phyloP scores from a whole-genome alignment of 2,888 invertebrate genomes.

The Pristionchus mayeri region DNA sequence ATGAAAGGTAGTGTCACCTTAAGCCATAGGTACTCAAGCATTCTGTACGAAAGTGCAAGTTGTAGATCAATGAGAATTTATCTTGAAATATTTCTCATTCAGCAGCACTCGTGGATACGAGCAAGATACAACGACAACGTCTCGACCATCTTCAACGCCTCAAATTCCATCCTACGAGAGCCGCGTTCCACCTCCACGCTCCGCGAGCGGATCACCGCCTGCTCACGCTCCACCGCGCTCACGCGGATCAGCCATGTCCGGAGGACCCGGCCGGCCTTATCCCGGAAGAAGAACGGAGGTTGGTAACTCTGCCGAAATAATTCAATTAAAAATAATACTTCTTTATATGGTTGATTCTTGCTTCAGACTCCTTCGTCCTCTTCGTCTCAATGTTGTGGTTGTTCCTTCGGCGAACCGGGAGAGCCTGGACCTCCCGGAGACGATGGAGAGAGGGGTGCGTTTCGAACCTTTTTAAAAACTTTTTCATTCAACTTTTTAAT shows the following conservation, averaged over 20 bases:
- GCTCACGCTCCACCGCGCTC: not conserved
- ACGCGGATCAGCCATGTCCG: slow-evolving; percentile 3
- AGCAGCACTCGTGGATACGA: too few species aligned
- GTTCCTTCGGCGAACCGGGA: slow-evolving; percentile 45
- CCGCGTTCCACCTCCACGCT: not conserved
- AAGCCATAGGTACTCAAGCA: too few species aligned
- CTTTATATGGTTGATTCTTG: not conserved
- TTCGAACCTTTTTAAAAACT: too few species aligned
- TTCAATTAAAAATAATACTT: not conserved
- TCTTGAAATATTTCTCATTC: too few species aligned
- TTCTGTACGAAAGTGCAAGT: too few species aligned
- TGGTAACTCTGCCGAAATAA: too few species aligned
- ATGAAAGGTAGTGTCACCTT: too few species aligned
- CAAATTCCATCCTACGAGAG: too few species aligned
- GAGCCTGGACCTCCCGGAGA: slow-evolving; percentile 41
- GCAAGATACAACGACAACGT: too few species aligned
- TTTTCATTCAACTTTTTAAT: too few species aligned
- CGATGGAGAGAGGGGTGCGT: slow-evolving; percentile 23
- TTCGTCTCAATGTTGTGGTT: slow-evolving; percentile 1
- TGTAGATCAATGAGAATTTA: too few species aligned
- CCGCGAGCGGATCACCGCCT: not conserved
- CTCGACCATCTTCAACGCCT: too few species aligned
- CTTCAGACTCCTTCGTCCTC: slow-evolving; percentile 20
- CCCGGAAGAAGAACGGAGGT: not conserved
- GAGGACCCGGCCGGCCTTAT: not conserved